These are phyloP conservation scores for Reticulitermes speratus DNA, from an alignment of 1,140 invertebrate genomes.

Conservation along the genomic window DNA sequence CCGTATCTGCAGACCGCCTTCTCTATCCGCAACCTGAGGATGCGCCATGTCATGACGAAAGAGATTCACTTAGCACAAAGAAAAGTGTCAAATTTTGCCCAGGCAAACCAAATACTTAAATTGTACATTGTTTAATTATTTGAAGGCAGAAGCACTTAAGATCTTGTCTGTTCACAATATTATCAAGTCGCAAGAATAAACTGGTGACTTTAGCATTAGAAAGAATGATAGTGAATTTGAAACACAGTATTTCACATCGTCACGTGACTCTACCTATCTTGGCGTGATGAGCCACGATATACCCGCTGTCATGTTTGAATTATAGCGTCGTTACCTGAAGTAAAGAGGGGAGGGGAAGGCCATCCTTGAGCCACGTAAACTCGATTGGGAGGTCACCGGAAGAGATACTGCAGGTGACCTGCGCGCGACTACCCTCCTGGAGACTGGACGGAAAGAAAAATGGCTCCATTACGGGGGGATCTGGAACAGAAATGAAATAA, in stretches of 20 bases:
- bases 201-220: too few relatives aligned
- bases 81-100: too few relatives aligned
- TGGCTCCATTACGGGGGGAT: slow-evolving; percentile 77
- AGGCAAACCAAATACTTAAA: too few relatives aligned
- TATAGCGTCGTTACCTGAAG: not conserved
- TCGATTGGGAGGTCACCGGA: slow-evolving; percentile 87
- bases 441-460: slow-evolving; percentile 80
- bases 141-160: too few relatives aligned
- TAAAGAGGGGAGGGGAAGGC: slow-evolving; percentile 54
- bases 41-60: too few relatives aligned
- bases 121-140: too few relatives aligned
- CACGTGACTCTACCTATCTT: not conserved
- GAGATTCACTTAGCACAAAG: too few relatives aligned
- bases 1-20: too few relatives aligned
- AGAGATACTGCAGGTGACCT: slow-evolving; percentile 85
- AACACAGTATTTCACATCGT: not conserved
- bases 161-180: too few relatives aligned
- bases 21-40: too few relatives aligned
- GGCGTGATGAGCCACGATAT: not conserved
- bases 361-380: slow-evolving; percentile 86
- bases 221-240: too few relatives aligned
- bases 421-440: slow-evolving; percentile 82
- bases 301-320: not conserved
- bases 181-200: too few relatives aligned
- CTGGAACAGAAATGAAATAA: slow-evolving; percentile 48